Conservation (phyloP, 2,797 vertebrate genomes). For the Xyrichtys novacula region DNA sequence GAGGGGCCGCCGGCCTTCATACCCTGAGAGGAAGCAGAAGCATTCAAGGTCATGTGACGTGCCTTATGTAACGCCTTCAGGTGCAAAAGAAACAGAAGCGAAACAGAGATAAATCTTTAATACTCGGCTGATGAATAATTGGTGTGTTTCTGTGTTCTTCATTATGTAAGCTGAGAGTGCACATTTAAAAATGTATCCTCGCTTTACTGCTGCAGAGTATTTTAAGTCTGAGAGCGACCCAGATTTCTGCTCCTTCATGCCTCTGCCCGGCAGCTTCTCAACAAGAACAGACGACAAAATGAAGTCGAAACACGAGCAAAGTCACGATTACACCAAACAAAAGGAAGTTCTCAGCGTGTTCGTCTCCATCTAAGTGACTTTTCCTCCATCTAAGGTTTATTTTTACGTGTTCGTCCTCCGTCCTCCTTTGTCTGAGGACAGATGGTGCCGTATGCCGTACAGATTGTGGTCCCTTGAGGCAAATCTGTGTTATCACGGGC, state of each 20-base stretch:
- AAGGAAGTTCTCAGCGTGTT: too few relatives aligned
- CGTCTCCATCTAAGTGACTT: too few relatives aligned
- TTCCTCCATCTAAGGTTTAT: too few relatives aligned
- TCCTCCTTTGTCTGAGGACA: background rate
- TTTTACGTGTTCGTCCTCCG: too few relatives aligned
- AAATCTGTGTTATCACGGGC: too few relatives aligned
- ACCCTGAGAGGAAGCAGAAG: slow-evolving; percentile 56
- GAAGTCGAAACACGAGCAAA: background rate
- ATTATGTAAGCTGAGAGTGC: slow-evolving; percentile 66
- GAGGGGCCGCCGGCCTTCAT: slow-evolving; percentile 76
- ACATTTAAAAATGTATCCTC: slow-evolving; percentile 58
- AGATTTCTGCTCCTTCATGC: slow-evolving; percentile 14
- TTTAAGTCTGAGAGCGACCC: slow-evolving; percentile 37
- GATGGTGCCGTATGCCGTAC: background rate
- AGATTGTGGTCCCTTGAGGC: background rate
- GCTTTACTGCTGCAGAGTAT: slow-evolving; percentile 14
- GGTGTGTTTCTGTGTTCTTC: slow-evolving; percentile 58
- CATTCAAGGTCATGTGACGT: slow-evolving; percentile 22
- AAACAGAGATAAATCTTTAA: slow-evolving; percentile 63
- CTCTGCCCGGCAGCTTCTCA: background rate
- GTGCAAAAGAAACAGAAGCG: slow-evolving; percentile 18
- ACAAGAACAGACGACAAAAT: background rate
- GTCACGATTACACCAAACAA: too few relatives aligned
- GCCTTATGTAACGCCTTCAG: slow-evolving; percentile 55
- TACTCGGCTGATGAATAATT: slow-evolving; percentile 71